phyloP scores from a whole-genome alignment of 2,113 vertebrate genomes.

The Vidua chalybeata region DNA sequence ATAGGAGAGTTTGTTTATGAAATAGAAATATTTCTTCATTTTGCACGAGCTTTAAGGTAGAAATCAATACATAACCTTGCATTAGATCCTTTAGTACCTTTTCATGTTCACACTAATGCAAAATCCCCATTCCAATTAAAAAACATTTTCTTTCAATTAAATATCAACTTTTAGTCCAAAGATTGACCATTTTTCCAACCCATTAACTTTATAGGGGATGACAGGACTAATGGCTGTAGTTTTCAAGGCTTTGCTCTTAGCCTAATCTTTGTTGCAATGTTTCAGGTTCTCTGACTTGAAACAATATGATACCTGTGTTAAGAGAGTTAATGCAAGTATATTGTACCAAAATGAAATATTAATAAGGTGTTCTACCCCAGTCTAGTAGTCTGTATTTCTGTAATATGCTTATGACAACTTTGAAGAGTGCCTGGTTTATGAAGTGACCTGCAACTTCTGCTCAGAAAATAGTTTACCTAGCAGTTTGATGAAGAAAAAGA shows the following conservation, averaged over 20 bases:
- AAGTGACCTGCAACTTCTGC: constrained; percentile 51
- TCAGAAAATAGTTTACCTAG: constrained; percentile 41
- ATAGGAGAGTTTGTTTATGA: background rate
- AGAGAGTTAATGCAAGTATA: constrained; percentile 70
- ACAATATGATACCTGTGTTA: constrained; percentile 62
- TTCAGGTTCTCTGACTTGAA: constrained; percentile 63
- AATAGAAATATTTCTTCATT: constrained; percentile 7
- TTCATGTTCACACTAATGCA: constrained; percentile 46
- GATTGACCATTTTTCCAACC: constrained; percentile 72
- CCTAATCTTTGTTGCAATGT: constrained; percentile 54
- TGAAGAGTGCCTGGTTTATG: constrained; percentile 39
- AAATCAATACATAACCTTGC: constrained; percentile 14
- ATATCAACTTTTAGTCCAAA: constrained; percentile 73
- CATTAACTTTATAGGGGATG: constrained; percentile 70
- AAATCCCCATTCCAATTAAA: constrained; percentile 68
- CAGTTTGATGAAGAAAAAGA: background rate
- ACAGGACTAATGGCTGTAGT: constrained; percentile 70
- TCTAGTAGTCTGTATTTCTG: constrained; percentile 44
- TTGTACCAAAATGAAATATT: constrained; percentile 70
- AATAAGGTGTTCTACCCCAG: constrained; percentile 42
- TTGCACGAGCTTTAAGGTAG: background rate
- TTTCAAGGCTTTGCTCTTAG: constrained; percentile 66
- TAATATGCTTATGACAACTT: constrained; percentile 55
- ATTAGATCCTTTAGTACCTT: constrained; percentile 37
- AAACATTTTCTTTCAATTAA: constrained; percentile 76